Evolutionary conservation across 2,888 invertebrate genomes (phyloP).

Genomic region (Acanthosepion lycidas): DNA sequence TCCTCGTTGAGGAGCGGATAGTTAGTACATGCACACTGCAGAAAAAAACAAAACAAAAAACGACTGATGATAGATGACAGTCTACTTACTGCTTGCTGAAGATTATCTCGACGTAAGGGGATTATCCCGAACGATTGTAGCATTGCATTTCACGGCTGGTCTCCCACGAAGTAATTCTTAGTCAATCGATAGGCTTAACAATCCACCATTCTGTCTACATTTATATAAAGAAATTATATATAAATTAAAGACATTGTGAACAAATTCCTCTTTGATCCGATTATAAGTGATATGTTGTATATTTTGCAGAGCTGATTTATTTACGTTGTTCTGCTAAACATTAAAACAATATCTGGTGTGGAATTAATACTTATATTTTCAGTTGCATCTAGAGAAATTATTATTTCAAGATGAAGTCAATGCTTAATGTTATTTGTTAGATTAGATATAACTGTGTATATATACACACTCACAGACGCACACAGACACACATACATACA

Average conservation of each 20-base stretch:
- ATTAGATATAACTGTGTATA: neutral
- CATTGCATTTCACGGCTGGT: neutral
- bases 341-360: neutral
- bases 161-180: neutral
- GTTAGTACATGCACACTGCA: neutral
- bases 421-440: neutral
- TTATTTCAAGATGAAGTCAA: neutral
- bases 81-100: neutral
- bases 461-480: no score
- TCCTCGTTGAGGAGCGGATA: neutral
- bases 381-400: neutral
- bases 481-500: no score
- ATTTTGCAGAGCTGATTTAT: neutral
- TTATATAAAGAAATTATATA: neutral
- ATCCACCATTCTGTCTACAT: neutral
- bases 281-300: neutral
- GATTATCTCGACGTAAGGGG: neutral
- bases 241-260: neutral
- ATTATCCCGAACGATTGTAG: neutral
- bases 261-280: neutral
- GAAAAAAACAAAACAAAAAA: neutral
- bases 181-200: neutral
- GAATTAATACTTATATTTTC: neutral
- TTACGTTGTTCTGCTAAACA: neutral
- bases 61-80: slow-evolving; percentile 2